Base-by-base conservation (phyloP, 2,797 vertebrate genomes). In the Arremon brunneinucha region DNA sequence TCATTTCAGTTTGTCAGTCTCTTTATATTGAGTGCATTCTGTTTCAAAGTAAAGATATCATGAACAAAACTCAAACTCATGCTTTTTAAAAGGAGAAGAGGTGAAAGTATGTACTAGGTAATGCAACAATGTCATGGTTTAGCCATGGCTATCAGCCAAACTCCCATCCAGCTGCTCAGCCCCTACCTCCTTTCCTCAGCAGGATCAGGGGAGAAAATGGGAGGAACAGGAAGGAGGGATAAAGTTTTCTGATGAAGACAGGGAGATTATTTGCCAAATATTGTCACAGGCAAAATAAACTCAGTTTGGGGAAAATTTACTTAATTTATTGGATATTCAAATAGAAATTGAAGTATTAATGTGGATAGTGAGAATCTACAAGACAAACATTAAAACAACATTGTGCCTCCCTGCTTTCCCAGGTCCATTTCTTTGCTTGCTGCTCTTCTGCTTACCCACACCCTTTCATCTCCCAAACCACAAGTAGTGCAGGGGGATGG, bases 401-500 rank as follows among this genome's bases (percentile, higher is more conserved):
- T 9, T 23, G 8, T 13, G 72, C 43, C 8, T 65, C 5, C 8
- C 47, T 4, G 0, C 6, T 44, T 86, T 60, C 14, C 26, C 22
- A 44, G 32, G 7, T 16, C n/a, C 5, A 26, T 20, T 78, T 85
- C 20, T 76, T 65, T 15, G 1, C 10, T 60, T 57, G 5, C 2
- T 2, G 8, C 11, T 55, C 7, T 20, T 68, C 43, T 37, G 8
- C 11, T 50, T 35, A 34, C 6, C 9, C 0, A 8, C 3, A 13
- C 1, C 2, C 4, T 10, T 52, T 22, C 6, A 47, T 8, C 12
- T 17, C 15, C 26, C 4, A 6, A 49, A 8, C 14, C 7, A 9
- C 0, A 3, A 65, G 9, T 1, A 41, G 23, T 1, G 0, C 6
- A 19, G 14, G 32, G 3, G 26, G 4, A 30, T 32, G 32, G 11